Percentiles rank a stretch among this genome's conserved stretches.
phyloP scores from a whole-genome alignment of 2,797 vertebrate species.

The Cynodonichthys magdalenae region DNA sequence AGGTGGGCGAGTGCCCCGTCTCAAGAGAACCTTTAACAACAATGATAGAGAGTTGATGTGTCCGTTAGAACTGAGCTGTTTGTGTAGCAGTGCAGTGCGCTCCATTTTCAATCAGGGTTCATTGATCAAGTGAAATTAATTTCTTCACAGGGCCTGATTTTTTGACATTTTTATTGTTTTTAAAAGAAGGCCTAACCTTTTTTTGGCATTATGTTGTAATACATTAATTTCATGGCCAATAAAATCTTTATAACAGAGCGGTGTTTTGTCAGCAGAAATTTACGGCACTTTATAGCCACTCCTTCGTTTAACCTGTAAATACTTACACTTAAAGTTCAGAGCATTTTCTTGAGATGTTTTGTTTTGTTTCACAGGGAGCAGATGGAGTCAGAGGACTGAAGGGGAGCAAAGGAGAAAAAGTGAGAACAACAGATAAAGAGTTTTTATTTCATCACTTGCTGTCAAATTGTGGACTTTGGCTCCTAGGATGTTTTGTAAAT shows the following conservation, averaged over 20 bases:
- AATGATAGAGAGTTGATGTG: conserved; percentile 47
- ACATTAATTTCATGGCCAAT: conserved; percentile 52
- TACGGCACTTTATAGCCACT: conserved; percentile 42
- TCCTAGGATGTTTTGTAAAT: conserved; percentile 17
- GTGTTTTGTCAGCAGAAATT: conserved; percentile 52
- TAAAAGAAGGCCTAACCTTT: background rate
- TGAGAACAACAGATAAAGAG: conserved; percentile 60
- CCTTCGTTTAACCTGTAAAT: conserved; percentile 6
- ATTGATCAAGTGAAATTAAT: conserved; percentile 6
- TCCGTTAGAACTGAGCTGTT: conserved; percentile 28
- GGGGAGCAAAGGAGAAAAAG: conserved; percentile 93
- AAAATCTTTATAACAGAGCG: conserved; percentile 35
- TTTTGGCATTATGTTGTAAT: conserved; percentile 23
- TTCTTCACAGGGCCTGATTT: conserved; percentile 21
- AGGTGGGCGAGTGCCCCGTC: conserved; percentile 51
- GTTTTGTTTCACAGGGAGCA: conserved; percentile 82
- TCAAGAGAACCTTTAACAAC: conserved; percentile 55
- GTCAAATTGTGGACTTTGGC: conserved; percentile 17
- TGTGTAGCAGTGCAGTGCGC: conserved; percentile 20
- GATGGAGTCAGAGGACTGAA: conserved; percentile 91
- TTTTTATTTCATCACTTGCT: conserved; percentile 8
- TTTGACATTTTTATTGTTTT: conserved; percentile 7
- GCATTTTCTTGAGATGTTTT: conserved; percentile 8
- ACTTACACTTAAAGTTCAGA: background rate
- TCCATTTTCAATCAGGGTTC: conserved; percentile 22